phyloP scores from a whole-genome alignment of 2,888 invertebrate genomes.

The Drosophila pseudotakahashii region DNA sequence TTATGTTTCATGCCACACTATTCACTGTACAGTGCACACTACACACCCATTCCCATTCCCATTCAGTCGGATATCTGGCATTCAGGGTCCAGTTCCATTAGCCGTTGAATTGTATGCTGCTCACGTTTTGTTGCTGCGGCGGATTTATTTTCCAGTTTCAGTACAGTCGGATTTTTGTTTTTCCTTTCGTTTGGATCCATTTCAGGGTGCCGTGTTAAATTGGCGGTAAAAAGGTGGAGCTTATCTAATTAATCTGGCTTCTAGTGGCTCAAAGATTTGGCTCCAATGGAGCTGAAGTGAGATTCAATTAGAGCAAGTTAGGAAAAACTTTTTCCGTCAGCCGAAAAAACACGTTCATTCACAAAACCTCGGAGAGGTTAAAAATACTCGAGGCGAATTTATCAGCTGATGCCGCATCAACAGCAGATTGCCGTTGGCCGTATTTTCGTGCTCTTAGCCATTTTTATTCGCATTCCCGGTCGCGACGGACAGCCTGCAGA shows the following conservation, averaged over 20 bases:
- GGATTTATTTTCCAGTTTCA: slow-evolving; percentile 39
- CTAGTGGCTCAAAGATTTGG: slow-evolving; percentile 12
- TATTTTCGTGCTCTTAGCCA: slow-evolving; percentile 24
- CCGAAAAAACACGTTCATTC: slow-evolving; percentile 27
- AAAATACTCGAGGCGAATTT: slow-evolving; percentile 51
- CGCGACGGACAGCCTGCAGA: slow-evolving; percentile 22
- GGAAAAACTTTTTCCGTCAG: slow-evolving; percentile 7
- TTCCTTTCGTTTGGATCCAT: not conserved
- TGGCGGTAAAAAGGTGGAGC: slow-evolving; percentile 34
- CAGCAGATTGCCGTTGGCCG: slow-evolving; percentile 5
- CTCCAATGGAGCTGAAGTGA: slow-evolving; percentile 13
- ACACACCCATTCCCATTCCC: not conserved
- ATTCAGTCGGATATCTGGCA: slow-evolving; percentile 21
- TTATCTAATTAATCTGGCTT: slow-evolving; percentile 46
- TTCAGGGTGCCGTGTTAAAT: slow-evolving; percentile 29
- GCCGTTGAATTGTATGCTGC: slow-evolving; percentile 28
- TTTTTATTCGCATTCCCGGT: slow-evolving; percentile 11
- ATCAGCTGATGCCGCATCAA: slow-evolving; percentile 15
- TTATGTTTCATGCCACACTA: slow-evolving; percentile 12
- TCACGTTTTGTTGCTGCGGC: slow-evolving; percentile 26
- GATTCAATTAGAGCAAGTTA: slow-evolving; percentile 29
- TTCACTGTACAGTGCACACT: not conserved
- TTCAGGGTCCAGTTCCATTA: slow-evolving; percentile 34
- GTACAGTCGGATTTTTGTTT: not conserved
- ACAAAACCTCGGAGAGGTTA: slow-evolving; percentile 1